Evolutionary conservation across 2,888 invertebrate genomes (phyloP).

Genomic region (Drosophila nr. medialis): DNA sequence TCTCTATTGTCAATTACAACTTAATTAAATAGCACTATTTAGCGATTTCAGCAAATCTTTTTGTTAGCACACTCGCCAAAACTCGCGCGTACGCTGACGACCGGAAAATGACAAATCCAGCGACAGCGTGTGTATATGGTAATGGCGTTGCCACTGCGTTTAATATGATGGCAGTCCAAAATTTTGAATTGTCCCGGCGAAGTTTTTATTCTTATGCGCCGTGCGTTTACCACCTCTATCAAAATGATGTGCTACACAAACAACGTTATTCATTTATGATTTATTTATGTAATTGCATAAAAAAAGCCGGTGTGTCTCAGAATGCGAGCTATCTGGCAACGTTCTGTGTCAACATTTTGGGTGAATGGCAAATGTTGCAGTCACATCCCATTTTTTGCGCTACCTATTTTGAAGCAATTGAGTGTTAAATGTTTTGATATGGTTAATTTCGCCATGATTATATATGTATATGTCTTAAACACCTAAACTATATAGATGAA

Average conservation of each 20-base stretch:
- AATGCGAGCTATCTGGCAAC: conserved; percentile 22
- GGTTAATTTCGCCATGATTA: background rate
- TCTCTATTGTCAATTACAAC: conserved; percentile 58
- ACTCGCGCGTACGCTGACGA: conserved; percentile 81
- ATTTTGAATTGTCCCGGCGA: background rate
- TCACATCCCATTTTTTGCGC: background rate
- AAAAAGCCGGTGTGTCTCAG: background rate
- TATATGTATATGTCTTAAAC: background rate
- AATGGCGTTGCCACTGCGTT: conserved; percentile 59
- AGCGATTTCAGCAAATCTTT: conserved; percentile 45
- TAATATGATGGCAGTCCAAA: background rate
- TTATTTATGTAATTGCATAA: background rate
- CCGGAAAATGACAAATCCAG: conserved; percentile 84
- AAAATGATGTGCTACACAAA: background rate
- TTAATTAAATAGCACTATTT: conserved; percentile 62
- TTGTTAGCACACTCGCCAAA: conserved; percentile 72
- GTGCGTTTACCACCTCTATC: too few species aligned
- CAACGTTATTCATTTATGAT: background rate
- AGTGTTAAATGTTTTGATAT: background rate
- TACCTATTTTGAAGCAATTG: background rate
- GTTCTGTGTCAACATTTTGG: background rate
- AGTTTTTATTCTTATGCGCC: background rate
- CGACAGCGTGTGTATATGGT: conserved; percentile 71
- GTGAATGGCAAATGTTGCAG: background rate
- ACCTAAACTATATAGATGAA: background rate